Conservation (phyloP, 2,797 vertebrate genomes). For the Centroberyx gerrardi region DNA sequence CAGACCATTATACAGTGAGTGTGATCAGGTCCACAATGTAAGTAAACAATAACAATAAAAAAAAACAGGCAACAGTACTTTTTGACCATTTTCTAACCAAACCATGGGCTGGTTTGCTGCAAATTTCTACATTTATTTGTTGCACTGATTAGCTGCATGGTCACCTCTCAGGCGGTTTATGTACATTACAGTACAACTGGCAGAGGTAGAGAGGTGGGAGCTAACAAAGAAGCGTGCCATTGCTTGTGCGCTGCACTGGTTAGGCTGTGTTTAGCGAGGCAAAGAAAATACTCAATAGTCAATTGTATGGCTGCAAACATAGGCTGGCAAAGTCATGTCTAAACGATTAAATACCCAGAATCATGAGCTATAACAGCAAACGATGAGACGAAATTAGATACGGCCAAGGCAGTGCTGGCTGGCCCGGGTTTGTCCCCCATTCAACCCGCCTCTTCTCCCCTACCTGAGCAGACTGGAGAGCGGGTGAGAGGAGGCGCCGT, state of each 20-base stretch:
- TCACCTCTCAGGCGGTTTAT: conserved; percentile 14
- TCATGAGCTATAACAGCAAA: not conserved
- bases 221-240: conserved; percentile 80
- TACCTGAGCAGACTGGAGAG: conserved; percentile 97
- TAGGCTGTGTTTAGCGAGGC: conserved; percentile 40
- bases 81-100: not conserved
- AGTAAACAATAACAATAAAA: conserved; percentile 25
- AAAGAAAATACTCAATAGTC: not conserved
- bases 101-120: conserved; percentile 16
- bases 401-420: not conserved
- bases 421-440: not conserved
- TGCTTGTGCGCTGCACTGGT: conserved; percentile 48
- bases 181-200: conserved; percentile 44
- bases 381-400: not conserved
- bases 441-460: conserved; percentile 17
- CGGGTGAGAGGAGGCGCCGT: conserved; percentile 88
- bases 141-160: conserved; percentile 17
- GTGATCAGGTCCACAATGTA: conserved; percentile 37
- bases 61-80: conserved; percentile 38
- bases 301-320: not conserved
- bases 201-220: conserved; percentile 49
- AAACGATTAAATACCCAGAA: not conserved
- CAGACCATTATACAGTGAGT: not conserved
- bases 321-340: not conserved
- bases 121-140: conserved; percentile 23